Percentiles rank a stretch among this genome's conserved stretches.
These are phyloP conservation scores for Colaptes auratus DNA, from an alignment of 2,113 vertebrate species.

Conservation along the genomic window DNA sequence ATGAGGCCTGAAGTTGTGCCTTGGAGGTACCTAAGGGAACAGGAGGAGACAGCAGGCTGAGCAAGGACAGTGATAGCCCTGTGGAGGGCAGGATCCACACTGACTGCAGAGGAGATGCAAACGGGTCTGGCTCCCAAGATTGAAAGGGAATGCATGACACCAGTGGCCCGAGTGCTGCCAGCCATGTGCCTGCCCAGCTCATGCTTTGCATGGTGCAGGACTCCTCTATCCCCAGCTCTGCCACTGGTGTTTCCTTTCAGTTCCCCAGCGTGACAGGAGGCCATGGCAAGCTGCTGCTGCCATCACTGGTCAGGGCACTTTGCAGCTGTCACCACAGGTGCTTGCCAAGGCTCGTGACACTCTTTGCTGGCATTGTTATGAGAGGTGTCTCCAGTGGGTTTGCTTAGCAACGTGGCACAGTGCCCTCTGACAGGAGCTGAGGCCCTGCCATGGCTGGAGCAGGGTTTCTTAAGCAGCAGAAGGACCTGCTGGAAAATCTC, in stretches of 20 bases:
- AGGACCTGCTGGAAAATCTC: background rate
- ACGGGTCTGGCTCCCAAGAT: background rate
- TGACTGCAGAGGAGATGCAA: background rate
- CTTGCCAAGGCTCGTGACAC: background rate
- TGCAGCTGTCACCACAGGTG: background rate
- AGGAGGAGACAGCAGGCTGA: background rate
- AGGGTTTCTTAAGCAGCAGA: background rate
- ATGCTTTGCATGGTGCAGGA: accelerated
- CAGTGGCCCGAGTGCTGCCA: background rate
- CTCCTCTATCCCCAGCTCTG: background rate
- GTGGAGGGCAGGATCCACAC: background rate
- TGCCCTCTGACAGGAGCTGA: background rate
- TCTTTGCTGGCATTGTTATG: background rate
- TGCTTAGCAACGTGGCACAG: background rate
- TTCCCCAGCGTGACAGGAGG: background rate
- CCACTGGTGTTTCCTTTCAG: background rate
- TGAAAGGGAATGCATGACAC: background rate
- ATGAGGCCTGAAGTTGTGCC: background rate
- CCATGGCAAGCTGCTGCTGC: background rate
- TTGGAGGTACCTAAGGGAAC: background rate
- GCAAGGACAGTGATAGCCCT: no score
- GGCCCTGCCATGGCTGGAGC: background rate
- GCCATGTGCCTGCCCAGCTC: background rate
- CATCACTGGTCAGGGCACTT: background rate
- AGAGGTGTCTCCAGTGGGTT: background rate